Evolutionary conservation across 2,113 vertebrate species (phyloP).

Genomic region (Cyanoderma ruficeps): DNA sequence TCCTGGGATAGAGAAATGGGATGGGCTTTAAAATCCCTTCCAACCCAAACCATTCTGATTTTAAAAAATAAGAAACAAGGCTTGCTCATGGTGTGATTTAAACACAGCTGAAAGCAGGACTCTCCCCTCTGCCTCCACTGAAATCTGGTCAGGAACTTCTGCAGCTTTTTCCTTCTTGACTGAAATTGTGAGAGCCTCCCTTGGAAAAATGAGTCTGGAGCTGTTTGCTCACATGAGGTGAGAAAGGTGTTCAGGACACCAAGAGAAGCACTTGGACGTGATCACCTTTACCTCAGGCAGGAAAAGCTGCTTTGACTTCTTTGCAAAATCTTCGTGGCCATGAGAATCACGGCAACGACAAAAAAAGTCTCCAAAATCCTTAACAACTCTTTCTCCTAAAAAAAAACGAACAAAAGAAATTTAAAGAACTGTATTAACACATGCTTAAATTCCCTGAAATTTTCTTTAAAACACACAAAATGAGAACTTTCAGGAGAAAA

Average conservation of each 20-base stretch:
- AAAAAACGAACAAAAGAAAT: not conserved
- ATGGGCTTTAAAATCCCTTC: not conserved
- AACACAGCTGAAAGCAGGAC: not conserved
- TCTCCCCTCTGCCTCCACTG: not conserved
- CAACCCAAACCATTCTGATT: not conserved
- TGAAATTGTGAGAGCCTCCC: not conserved
- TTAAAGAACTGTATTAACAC: rapidly evolving
- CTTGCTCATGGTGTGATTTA: not conserved
- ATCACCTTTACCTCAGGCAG: not conserved
- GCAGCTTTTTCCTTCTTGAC: not conserved
- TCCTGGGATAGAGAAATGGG: not conserved
- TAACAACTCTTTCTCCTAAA: rapidly evolving
- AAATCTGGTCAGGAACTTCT: rapidly evolving
- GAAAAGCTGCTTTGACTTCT: not conserved
- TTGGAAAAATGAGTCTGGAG: not conserved
- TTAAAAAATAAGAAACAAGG: not conserved
- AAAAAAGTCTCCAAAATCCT: not conserved
- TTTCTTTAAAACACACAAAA: not conserved
- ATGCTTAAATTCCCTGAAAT: not conserved
- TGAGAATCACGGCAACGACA: rapidly evolving
- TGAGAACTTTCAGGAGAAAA: not conserved
- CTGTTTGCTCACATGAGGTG: not conserved
- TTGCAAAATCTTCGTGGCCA: not conserved
- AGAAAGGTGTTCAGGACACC: not conserved
- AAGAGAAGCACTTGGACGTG: rapidly evolving